Evolutionary conservation across 2,797 vertebrate genomes (phyloP), one percentile per base, ranked within the genome.

Genomic region (Gambusia yucatana): DNA sequence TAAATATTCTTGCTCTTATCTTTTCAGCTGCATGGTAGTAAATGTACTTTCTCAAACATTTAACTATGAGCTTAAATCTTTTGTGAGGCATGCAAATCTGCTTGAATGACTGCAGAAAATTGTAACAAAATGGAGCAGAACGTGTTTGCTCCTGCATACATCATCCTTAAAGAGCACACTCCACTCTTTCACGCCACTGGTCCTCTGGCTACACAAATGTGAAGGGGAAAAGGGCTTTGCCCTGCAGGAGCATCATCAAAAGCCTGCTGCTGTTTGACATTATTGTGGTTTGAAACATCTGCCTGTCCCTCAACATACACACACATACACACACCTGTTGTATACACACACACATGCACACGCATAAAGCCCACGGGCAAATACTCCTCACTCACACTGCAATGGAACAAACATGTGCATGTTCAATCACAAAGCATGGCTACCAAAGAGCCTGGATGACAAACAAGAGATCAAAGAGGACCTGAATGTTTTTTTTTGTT

Each of bases 391-490:
- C 83, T 69, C 25, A 16, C 59, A 8, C 43, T 20, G 9, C 79
- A 81, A 4, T 14, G 65, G 82, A 82, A 39, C 52, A 20, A 22
- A 50, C 70, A 61, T 41, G 63, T 22, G 69, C 57, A 25, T 13
- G 36, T 59, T 70, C 71, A 52, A 76, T 43, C 63, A 43, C 36
- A 76, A 73, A 50, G 9, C 11, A 50, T 16, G 71, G 65, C 80
- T 84, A 79, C 72, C 47, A 43, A 44, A 83, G 70, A 78, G 73
- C 61, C 39, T 55, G 44, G 73, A 77, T 69, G 77, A 84, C 76
- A 84, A 72, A 50, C 71, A 72, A 73, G 43, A 83, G 80, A 92
- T 91, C 91, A 92, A 90, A 91, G 86, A 80, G 46, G 0, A 36
- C 67, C 67, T 71, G 67, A 46, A 46, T 46, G 55, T 80, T 78